A percentile compares a stretch with the other conserved stretches of the same genome.
These are phyloP conservation scores for Celastrina argiolus DNA, from an alignment of 2,888 invertebrate species.

Conservation along the genomic window DNA sequence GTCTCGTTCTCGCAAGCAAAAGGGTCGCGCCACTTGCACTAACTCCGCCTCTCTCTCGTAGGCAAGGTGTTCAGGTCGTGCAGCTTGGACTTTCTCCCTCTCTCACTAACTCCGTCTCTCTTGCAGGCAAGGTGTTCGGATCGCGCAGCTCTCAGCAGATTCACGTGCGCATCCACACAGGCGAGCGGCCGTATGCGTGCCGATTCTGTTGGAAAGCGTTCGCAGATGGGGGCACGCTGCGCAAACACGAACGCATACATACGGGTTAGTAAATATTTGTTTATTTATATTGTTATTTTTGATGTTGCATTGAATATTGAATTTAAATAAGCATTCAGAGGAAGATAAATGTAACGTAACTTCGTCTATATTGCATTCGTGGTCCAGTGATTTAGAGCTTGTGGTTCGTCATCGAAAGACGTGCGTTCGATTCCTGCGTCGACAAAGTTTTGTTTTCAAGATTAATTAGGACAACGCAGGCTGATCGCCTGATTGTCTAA, in stretches of 20 bases:
- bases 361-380: too few species aligned
- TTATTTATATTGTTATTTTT: not conserved
- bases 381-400: too few species aligned
- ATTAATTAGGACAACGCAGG: too few species aligned
- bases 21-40: not conserved
- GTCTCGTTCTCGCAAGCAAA: not conserved
- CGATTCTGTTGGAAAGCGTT: slow-evolving; percentile 93
- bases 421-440: too few species aligned
- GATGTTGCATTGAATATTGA: not conserved
- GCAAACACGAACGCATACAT: slow-evolving; percentile 91
- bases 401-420: too few species aligned
- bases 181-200: slow-evolving; percentile 90
- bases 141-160: slow-evolving; percentile 92
- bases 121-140: slow-evolving; percentile 83
- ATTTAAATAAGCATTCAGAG: not conserved
- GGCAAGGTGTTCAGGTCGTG: not conserved
- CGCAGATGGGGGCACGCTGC: slow-evolving; percentile 90
- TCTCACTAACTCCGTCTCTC: not conserved
- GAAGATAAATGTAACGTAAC: too few species aligned
- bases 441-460: too few species aligned
- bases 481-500: too few species aligned
- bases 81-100: too few species aligned
- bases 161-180: slow-evolving; percentile 90
- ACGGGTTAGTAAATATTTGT: slow-evolving; percentile 70
- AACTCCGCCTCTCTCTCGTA: not conserved